Base-by-base conservation (phyloP, 2,888 invertebrate genomes). In the Synergus gifuensis region DNA sequence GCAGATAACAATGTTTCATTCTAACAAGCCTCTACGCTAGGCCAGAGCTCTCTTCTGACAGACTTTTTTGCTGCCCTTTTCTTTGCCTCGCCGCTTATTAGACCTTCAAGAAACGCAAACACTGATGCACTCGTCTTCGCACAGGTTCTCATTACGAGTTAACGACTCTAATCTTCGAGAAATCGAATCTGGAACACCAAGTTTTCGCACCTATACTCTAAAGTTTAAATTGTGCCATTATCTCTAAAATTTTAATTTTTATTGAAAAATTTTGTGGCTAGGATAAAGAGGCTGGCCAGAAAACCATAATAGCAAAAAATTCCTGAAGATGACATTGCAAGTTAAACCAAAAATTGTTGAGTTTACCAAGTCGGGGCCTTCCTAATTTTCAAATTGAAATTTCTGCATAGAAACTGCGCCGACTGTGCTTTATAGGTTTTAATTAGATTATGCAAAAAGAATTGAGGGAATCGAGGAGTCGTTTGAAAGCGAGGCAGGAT, bases 401-500 rank as follows among this genome's bases (percentile, higher is more conserved):
- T 36, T 36, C 36, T 36, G 5, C 7, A 36, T 36, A 7, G 36
- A 36, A 63, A 64, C 40, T 64, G 0, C 40, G 5, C 28, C 16
- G 40, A 40, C n/a, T 8, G 11, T 1, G 18, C 9, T 18, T 11
- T 36, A 36, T 36, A 11, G 66, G 18, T 22, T 73, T 73, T 73
- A 73, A 73, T 73, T 73, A 54, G 54, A 73, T 73, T 73, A 73
- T 36, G 36, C 54, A 54, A 54, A 73, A 36, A 54, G 73, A 58
- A n/a, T 73, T 58, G 49, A n/a, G 3, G n/a, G 36, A 73, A 11
- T 36, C n/a, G n/a, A 44, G 22, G 28, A 54, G n/a, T 86, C 82
- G 86, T 84, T 88, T 83, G 85, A 87, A 89, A 86, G 86, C 89
- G 81, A 88, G 83, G 87, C 88, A 89, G 88, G 88, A 89, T 86